Base-by-base conservation (phyloP, 1,140 invertebrate genomes). In the Dendroctonus valens region DNA sequence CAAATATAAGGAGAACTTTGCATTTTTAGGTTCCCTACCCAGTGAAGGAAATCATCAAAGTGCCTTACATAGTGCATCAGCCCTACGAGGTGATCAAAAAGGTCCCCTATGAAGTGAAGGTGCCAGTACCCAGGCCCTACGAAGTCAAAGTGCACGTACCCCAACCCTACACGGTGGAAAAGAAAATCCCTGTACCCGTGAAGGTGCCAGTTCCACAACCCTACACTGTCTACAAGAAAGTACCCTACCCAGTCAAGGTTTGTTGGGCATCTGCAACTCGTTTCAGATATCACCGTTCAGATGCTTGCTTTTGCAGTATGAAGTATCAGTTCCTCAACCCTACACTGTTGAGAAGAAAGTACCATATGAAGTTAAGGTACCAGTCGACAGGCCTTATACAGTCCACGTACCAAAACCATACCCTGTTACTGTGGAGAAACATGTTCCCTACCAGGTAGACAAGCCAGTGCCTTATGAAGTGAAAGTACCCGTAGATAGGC, bases 21-120 rank as follows among this genome's bases (percentile, higher is more conserved):
- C 26, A 3, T 5, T 1, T 8, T 51, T 15, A 62, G 51, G 85
- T 89, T 4, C 87, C 87, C 8, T 83, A 85, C 62, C 85, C 85
- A 39, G 86, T 89, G 9, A 88, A 89, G 79, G 88, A 90, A 72
- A 88, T 87, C 79, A 87, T 91, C 39, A 90, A 91, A 74, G 89
- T 90, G 74, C 89, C 88, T 12, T 87, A 87, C 12, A 84, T 85
- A 72, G 85, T 89, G 42, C 86, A 86, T 1, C 85, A 88, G 69
- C 87, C 87, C 5, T 88, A 91, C 77, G 87, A 87, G 55, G 89
- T 91, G 2, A 89, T 90, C 73, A 91, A 90, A 81, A 90, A 90
- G 75, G 83, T 91, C 4, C 89, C 89, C 26, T 89, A 90, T 77
- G 88, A 90, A 81, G 89, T 91, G 5, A 90, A 91, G 78, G 84